Percentiles rank a stretch among this genome's conserved stretches.
phyloP scores from a whole-genome alignment of 2,113 vertebrate species.

The Neolamprologus fasciatus region DNA sequence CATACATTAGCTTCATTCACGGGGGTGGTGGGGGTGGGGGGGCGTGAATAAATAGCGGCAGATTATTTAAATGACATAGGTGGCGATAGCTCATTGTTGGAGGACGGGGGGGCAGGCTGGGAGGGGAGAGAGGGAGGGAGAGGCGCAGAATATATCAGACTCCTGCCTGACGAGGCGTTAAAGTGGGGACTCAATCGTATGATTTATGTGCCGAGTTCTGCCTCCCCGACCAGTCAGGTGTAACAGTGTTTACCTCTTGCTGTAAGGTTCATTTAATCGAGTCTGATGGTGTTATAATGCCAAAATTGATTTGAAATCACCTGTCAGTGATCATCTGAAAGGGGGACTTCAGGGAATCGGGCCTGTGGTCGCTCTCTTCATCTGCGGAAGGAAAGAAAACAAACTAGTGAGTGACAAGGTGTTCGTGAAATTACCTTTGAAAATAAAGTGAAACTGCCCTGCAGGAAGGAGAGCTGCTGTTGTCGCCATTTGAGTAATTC shows the following conservation, averaged over 20 bases:
- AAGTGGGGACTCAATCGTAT: conserved; percentile 54
- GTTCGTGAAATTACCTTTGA: not conserved
- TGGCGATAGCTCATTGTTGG: conserved; percentile 22
- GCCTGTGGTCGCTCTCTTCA: conserved; percentile 82
- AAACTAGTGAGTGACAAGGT: not conserved
- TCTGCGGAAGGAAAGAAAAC: conserved; percentile 63
- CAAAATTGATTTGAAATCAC: conserved; percentile 66
- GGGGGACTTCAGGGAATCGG: conserved; percentile 84
- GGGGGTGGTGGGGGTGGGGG: not conserved
- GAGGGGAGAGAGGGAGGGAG: not conserved
- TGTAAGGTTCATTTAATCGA: conserved; percentile 25
- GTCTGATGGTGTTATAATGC: not conserved
- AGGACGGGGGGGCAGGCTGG: not conserved
- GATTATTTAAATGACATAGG: conserved; percentile 63
- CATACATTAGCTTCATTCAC: conserved; percentile 45
- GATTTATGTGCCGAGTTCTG: conserved; percentile 51
- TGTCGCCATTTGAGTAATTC: not conserved
- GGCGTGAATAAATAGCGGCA: conserved; percentile 49
- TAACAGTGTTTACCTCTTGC: conserved; percentile 39
- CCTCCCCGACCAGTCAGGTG: conserved; percentile 35
- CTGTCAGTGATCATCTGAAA: conserved; percentile 92
- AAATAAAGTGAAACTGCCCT: not conserved
- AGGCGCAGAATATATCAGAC: conserved; percentile 12
- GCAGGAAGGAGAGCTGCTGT: not conserved
- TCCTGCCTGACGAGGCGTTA: conserved; percentile 56